Base-by-base conservation (phyloP, 2,113 vertebrate genomes). In the Lophura nycthemera region DNA sequence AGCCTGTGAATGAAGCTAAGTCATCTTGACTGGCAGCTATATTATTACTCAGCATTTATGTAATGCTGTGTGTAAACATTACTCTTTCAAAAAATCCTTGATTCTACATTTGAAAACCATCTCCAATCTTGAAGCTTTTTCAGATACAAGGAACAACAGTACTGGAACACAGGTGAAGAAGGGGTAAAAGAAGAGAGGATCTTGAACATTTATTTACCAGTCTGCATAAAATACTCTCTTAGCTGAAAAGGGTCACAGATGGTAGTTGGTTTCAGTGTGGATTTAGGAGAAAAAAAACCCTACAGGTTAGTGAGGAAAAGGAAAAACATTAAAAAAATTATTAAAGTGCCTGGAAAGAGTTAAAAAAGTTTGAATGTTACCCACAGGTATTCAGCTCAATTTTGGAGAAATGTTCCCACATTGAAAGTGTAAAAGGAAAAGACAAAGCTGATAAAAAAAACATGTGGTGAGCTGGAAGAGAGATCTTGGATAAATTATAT, bases 21-120 rank as follows among this genome's bases (percentile, higher is more conserved):
- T 89, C 56, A 92, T 91, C 54, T 87, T 89, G 75, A 89, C 43
- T 85, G 82, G 54, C 71, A 95, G 63, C n/a, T 95, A 25, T 76
- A 76, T 73, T 89, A 94, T 85, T 89, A 76, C 16, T 88, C 36
- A 87, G 71, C 24, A 47, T 80, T 92, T 87, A 89, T 7, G 45
- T 4, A 87, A 54, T 18, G 8, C 61, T 80, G 66, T 83, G 54
- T 36, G 76, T 59, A 95, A 92, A 66, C 27, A 73, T 25, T 13
- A 57, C 40, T 61, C 54, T 52, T 50, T 13, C n/a, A 47, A 63
- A 47, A 77, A 86, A 47, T 25, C 54, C 80, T 29, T 86, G 65
- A 92, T 8, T 81, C 18, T 38, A 64, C 67, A 27, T 84, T 90
- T 3, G 1, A 93, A 96, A 95, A 50, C 21, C 61, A 89, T 59